phyloP scores from a whole-genome alignment of 2,797 vertebrate species.

The Phrynocephalus vlangalii region DNA sequence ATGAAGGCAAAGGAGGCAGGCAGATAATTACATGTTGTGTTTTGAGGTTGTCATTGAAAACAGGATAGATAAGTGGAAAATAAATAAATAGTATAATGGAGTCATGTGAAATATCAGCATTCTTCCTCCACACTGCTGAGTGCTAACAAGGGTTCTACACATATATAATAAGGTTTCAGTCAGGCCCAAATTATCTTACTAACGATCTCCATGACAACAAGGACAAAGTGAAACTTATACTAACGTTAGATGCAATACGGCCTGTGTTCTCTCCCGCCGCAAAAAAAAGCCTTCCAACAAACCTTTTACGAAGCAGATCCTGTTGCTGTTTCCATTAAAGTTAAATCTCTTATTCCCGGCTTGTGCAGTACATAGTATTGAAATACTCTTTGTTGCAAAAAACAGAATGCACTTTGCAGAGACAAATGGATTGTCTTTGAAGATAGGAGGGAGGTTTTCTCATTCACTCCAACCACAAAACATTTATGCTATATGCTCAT shows the following conservation, averaged over 20 bases:
- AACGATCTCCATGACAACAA: neutral
- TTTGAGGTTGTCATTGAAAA: no score
- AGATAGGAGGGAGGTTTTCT: constrained; percentile 44
- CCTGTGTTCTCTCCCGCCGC: accelerated
- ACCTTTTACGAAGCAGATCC: constrained; percentile 41
- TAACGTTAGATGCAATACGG: neutral
- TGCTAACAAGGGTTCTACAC: neutral
- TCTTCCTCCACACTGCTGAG: neutral
- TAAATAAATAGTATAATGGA: no score
- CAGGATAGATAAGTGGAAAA: no score
- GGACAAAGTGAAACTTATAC: neutral
- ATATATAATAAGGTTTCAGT: neutral
- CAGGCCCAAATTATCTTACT: neutral
- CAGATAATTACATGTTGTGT: neutral
- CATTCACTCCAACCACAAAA: constrained; percentile 56
- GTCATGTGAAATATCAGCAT: no score
- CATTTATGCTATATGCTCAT: constrained; percentile 57
- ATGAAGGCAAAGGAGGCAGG: neutral
- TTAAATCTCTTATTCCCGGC: constrained; percentile 48
- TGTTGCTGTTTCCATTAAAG: neutral
- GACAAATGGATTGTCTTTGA: constrained; percentile 61
- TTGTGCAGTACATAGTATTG: constrained; percentile 51
- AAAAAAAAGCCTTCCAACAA: neutral
- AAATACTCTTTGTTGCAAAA: constrained; percentile 52
- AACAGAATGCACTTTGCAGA: constrained; percentile 33